phyloP scores from a whole-genome alignment of 2,888 invertebrate genomes.

The Synergus gifuensis region DNA sequence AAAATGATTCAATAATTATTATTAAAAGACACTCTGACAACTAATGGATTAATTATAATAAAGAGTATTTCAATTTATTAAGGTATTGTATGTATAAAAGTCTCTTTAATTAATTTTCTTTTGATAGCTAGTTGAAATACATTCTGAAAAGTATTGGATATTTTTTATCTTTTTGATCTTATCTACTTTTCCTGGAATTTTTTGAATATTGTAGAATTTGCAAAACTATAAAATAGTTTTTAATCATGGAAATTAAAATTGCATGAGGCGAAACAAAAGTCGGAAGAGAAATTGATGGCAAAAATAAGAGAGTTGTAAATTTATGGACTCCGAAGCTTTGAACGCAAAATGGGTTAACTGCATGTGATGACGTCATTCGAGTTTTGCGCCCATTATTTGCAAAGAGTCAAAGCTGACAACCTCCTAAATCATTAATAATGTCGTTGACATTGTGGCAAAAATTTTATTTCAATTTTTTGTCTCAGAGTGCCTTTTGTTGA shows the following conservation, averaged over 20 bases:
- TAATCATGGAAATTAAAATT: neutral
- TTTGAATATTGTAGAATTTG: too few species aligned
- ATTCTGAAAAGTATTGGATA: too few species aligned
- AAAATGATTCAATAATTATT: neutral
- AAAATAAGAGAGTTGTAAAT: conserved; percentile 30
- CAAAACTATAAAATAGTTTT: neutral
- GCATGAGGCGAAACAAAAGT: neutral
- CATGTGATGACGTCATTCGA: conserved; percentile 39
- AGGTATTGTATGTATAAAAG: too few species aligned
- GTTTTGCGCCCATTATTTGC: conserved; percentile 29
- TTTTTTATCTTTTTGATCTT: too few species aligned
- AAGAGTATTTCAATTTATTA: too few species aligned
- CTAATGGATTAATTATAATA: neutral
- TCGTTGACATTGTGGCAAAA: neutral
- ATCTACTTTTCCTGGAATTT: too few species aligned
- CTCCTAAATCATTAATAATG: conserved; percentile 37
- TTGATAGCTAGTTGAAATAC: too few species aligned
- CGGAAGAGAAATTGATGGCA: conserved; percentile 18
- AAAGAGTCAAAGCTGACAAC: conserved; percentile 33
- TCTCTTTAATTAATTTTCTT: too few species aligned
- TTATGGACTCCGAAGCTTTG: conserved; percentile 32
- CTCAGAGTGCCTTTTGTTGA: neutral
- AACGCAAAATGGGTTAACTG: conserved; percentile 41
- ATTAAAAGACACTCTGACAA: neutral
- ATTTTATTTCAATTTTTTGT: neutral